These are phyloP conservation scores for Dendrolimus houi DNA, from an alignment of 2,888 invertebrate species.

Conservation along the genomic window DNA sequence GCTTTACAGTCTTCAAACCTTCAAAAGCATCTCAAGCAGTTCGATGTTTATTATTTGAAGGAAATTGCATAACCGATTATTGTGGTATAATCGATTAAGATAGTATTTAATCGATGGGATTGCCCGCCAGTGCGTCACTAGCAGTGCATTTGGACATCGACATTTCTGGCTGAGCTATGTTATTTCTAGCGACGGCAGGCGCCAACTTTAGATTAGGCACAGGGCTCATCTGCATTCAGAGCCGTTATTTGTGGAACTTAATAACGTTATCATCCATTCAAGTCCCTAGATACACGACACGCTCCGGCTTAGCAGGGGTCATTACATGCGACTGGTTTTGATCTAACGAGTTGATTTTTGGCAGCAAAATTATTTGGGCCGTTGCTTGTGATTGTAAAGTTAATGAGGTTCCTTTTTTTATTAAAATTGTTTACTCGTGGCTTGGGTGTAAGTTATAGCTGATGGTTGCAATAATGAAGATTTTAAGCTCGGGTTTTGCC, in stretches of 20 bases:
- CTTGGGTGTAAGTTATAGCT: slow-evolving; percentile 33
- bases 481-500: slow-evolving; percentile 48
- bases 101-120: slow-evolving; percentile 25
- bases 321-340: slow-evolving; percentile 11
- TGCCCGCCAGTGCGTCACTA: slow-evolving; percentile 41
- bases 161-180: slow-evolving; percentile 51
- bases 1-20: too few relatives aligned
- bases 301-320: slow-evolving; percentile 14
- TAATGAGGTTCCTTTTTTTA: slow-evolving; percentile 29
- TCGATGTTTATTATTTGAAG: too few relatives aligned
- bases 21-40: too few relatives aligned
- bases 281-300: slow-evolving; percentile 25
- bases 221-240: slow-evolving; percentile 61
- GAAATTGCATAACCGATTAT: not conserved
- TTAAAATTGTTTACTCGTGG: slow-evolving; percentile 37
- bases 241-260: slow-evolving; percentile 55
- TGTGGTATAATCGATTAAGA: not conserved
- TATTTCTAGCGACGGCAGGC: slow-evolving; percentile 59
- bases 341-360: slow-evolving; percentile 12
- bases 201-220: slow-evolving; percentile 61
- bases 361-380: slow-evolving; percentile 10
- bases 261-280: slow-evolving; percentile 51
- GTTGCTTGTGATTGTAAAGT: slow-evolving; percentile 21
- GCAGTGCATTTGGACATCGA: slow-evolving; percentile 49
- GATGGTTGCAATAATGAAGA: slow-evolving; percentile 54